Base-by-base conservation (phyloP, 2,797 vertebrate genomes). In the Myripristis jacobus region DNA sequence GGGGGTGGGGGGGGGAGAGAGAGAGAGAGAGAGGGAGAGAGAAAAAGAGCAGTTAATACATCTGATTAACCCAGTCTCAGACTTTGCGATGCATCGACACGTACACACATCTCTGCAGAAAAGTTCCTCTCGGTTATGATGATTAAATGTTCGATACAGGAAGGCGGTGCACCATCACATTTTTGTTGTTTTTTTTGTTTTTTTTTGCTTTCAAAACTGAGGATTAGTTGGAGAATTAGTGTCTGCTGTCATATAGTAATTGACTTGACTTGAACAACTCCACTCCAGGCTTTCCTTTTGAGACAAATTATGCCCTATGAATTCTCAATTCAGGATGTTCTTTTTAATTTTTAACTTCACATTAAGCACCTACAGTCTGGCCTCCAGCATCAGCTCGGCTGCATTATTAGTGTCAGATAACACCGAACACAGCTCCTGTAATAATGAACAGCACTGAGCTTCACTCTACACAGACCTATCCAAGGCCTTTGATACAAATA, bases 1-100 rank as follows among this genome's bases (percentile, higher is more conserved):
- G 0, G 46, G 48, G 66, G 34, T 41, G 11, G 57, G 24, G 44
- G 51, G 58, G 70, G 58, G 55, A 4, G 47, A 65, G 36, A 19
- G 29, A 31, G 60, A 46, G 27, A 19, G 29, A 27, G 60, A 46
- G 78, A 84, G 55, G 86, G 47, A 79, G 29, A 87, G 47, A 79
- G 34, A 85, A 53, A 88, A 76, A 85, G 69, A 83, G 38, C 53
- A 78, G 75, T 91, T 90, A 87, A 84, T 83, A 84, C 69, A 80
- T 80, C 71, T 83, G 54, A 85, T 75, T 24, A 73, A 53, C n/a
- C 66, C 52, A 31, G 43, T 0, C 31, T 47, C n/a, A n/a, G 68
- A 75, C 41, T 31, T 55, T 55, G 47, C 67, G 46, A 81, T n/a
- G 65, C 52, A 65, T 6, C 2, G 19, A 34, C 47, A 79, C 11